Evolutionary conservation across 2,113 vertebrate genomes (phyloP).

Genomic region (Tamias sibiricus): DNA sequence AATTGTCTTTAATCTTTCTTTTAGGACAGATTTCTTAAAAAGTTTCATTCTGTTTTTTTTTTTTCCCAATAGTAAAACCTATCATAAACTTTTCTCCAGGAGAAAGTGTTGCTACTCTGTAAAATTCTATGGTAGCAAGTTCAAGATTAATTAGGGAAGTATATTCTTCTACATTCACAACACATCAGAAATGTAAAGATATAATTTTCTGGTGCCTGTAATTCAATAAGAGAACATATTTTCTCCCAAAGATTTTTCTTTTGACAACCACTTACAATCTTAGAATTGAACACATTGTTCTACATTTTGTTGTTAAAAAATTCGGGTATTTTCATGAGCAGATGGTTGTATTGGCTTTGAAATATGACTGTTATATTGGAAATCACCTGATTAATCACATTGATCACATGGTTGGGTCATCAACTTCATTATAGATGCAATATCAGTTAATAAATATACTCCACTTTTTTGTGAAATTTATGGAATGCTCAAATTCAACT

Average conservation of each 20-base stretch:
- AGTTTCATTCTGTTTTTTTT: neutral
- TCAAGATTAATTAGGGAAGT: neutral
- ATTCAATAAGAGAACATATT: neutral
- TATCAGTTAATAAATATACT: neutral
- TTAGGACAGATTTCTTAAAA: neutral
- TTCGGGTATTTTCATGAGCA: neutral
- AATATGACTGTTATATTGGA: neutral
- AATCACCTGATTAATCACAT: neutral
- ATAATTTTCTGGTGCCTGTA: neutral
- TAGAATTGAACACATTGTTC: neutral
- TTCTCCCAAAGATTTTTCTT: neutral
- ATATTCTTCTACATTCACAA: neutral
- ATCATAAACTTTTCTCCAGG: neutral
- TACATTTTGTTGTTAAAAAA: neutral
- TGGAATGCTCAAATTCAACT: slow-evolving; percentile 14
- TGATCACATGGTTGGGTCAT: neutral
- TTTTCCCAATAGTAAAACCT: neutral
- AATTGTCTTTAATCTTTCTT: neutral
- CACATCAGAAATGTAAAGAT: neutral
- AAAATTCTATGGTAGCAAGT: neutral
- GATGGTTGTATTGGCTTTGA: slow-evolving; percentile 43
- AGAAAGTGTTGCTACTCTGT: neutral
- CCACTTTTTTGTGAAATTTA: slow-evolving; percentile 51
- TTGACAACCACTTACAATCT: neutral
- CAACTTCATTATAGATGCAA: neutral